Evolutionary conservation across 2,888 invertebrate species (phyloP), one percentile per base, ranked within the genome.

Genomic region (Arrhopalites spinosus): DNA sequence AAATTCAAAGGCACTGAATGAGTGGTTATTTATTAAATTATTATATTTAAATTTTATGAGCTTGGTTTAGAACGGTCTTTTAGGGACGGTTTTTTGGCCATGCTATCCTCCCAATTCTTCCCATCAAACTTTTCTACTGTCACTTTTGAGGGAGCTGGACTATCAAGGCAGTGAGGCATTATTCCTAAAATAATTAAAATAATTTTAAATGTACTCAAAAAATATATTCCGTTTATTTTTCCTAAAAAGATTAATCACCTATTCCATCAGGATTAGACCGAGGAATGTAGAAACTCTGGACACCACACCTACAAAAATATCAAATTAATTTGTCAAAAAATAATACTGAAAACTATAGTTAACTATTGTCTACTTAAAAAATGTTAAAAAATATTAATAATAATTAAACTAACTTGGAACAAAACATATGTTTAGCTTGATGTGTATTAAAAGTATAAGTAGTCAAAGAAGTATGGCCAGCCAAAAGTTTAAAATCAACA

Each of bases 241-340:
- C n/a, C n/a, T n/a, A n/a, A n/a, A n/a, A n/a, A n/a, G n/a, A n/a
- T n/a, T n/a, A n/a, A n/a, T 80, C 83, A 87, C 87, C 87, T 74
- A 86, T 85, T 45, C 87, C 87, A 82, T 87, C 86, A 1, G 87
- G 87, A 81, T 88, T 87, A 0, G 87, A 87, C 47, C 88, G 83
- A 0, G 88, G 88, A 68, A 85, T 85, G 83, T 88, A 88, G 83
- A 88, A 88, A 81, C 87, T 86, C 80, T 88, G 87, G 20, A 59
- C 59, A 27, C 59, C 59, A 25, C 59, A 59, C 25, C 25, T 59
- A 11, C 13, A 59, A 7, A 20, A 56, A 20, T 20, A 56, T 15
- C 45, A 11, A 15, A 45, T 11, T 11, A 45, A 45, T 11, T 45
- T 11, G 15, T 45, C 50, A 50, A 50, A 50, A n/a, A 50, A 50